Evolutionary conservation across 2,113 vertebrate species (phyloP).

Genomic region (Numida meleagris): DNA sequence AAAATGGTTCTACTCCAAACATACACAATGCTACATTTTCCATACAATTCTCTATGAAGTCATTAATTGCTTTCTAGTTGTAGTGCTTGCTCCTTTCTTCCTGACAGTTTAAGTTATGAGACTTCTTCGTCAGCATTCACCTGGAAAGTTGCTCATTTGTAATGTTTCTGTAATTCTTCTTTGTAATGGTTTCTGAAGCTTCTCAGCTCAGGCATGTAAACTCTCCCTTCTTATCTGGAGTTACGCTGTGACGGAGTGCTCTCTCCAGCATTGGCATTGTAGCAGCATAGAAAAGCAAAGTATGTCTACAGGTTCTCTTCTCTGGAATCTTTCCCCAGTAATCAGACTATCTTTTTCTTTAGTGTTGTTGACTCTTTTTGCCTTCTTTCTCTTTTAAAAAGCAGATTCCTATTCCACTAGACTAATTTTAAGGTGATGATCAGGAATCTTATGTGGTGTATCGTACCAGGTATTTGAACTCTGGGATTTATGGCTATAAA

Average conservation of each 20-base stretch:
- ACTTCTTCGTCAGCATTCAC: not conserved
- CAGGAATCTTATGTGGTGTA: not conserved
- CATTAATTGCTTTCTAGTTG: not conserved
- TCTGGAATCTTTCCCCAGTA: not conserved
- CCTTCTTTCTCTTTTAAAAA: not conserved
- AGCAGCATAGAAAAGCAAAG: not conserved
- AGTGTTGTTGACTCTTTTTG: not conserved
- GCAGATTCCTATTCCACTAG: not conserved
- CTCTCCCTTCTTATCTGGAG: not conserved
- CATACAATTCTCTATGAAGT: not conserved
- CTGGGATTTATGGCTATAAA: not conserved
- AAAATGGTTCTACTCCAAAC: not conserved
- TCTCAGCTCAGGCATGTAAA: not conserved
- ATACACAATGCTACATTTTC: not conserved
- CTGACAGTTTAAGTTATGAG: not conserved
- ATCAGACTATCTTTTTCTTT: not conserved
- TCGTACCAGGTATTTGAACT: not conserved
- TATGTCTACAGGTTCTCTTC: not conserved
- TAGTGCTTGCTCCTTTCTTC: not conserved
- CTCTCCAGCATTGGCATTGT: not conserved
- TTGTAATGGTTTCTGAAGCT: not conserved
- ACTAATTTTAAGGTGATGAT: not conserved
- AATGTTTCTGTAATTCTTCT: no score
- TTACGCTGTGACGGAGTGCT: not conserved
- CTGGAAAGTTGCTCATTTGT: not conserved